Conservation (phyloP, 2,888 invertebrate genomes). For the Caenorhabditis angaria region DNA sequence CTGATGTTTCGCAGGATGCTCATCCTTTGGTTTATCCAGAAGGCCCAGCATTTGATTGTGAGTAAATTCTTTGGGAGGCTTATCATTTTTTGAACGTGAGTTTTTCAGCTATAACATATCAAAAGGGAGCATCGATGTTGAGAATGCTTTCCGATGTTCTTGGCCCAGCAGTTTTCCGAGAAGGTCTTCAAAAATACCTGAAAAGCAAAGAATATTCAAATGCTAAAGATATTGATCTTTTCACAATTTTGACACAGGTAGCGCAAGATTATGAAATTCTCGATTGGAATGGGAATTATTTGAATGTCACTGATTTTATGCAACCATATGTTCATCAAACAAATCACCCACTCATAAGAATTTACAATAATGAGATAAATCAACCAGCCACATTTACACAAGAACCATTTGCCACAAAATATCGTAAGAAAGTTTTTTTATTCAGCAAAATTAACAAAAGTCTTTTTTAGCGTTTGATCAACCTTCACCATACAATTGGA, state of each 20-base stretch:
- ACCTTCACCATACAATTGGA: conserved; percentile 33
- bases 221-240: conserved; percentile 83
- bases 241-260: conserved; percentile 80
- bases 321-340: conserved; percentile 46
- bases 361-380: conserved; percentile 19
- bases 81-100: not conserved
- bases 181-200: conserved; percentile 75
- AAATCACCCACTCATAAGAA: conserved; percentile 45
- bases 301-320: conserved; percentile 44
- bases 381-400: conserved; percentile 22
- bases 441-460: no score
- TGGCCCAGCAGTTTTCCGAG: conserved; percentile 26
- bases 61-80: not conserved
- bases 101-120: conserved; percentile 43
- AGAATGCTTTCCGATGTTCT: conserved; percentile 43
- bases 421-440: no score
- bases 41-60: conserved; percentile 47
- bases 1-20: conserved; percentile 33
- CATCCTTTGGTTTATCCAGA: conserved; percentile 46
- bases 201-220: conserved; percentile 79
- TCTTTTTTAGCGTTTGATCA: conserved; percentile 5
- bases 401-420: conserved; percentile 25
- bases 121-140: conserved; percentile 51
- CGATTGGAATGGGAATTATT: conserved; percentile 44
- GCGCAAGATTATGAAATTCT: conserved; percentile 15